These are phyloP conservation scores for Catharus fuscescens DNA, from an alignment of 2,113 vertebrate species.

Conservation along the genomic window DNA sequence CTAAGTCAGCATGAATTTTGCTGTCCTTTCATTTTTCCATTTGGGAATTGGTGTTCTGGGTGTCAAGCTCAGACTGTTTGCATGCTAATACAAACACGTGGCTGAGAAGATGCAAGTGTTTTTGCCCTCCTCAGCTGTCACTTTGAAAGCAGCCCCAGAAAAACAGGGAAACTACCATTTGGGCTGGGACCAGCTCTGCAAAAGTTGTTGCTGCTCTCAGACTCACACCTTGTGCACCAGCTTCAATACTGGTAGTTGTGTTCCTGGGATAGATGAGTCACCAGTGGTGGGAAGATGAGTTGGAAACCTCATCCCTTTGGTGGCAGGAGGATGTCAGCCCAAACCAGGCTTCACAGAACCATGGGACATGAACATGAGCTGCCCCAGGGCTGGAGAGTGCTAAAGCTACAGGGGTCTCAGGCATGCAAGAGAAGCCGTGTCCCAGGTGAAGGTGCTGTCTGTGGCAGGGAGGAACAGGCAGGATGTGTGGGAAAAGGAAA, in stretches of 20 bases:
- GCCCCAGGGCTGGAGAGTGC: background rate
- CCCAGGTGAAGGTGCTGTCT: background rate
- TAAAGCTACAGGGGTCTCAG: background rate
- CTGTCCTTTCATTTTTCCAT: background rate
- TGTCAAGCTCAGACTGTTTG: background rate
- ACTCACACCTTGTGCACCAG: background rate
- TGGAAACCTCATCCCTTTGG: background rate
- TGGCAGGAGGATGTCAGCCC: background rate
- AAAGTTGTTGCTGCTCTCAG: background rate
- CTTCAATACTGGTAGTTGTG: background rate
- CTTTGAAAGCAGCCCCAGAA: background rate
- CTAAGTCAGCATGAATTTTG: background rate
- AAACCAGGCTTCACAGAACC: background rate
- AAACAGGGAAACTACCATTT: background rate
- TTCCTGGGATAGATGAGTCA: background rate
- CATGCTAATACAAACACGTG: accelerated
- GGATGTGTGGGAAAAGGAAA: background rate
- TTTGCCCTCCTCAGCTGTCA: background rate
- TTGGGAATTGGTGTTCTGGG: background rate
- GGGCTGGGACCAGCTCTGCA: background rate
- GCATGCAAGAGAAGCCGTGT: accelerated
- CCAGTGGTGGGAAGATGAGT: background rate
- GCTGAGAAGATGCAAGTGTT: background rate
- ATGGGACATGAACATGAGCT: accelerated
- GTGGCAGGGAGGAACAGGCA: background rate